phyloP scores from a whole-genome alignment of 2,888 invertebrate genomes.

The Macrophya annulata region DNA sequence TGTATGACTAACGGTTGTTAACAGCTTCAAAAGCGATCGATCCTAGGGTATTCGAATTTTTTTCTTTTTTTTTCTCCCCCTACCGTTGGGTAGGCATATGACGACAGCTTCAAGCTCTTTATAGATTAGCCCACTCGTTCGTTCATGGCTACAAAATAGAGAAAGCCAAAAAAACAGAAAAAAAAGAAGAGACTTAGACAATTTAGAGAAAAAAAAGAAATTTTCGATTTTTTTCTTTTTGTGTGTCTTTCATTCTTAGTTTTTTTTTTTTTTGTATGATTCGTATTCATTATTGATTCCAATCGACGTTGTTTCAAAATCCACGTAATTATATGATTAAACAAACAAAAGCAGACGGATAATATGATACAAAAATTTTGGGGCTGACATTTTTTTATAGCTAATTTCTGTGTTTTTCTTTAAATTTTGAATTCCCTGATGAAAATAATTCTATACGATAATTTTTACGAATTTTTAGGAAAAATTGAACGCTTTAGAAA shows the following conservation, averaged over 20 bases:
- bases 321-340: neutral
- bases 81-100: neutral
- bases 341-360: neutral
- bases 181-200: neutral
- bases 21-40: conserved; percentile 38
- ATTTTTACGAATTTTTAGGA: too few species aligned
- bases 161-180: neutral
- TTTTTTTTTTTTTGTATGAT: too few species aligned
- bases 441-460: too few species aligned
- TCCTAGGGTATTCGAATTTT: neutral
- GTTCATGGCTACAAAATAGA: neutral
- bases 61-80: neutral
- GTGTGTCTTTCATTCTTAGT: too few species aligned
- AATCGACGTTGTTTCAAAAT: neutral
- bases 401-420: too few species aligned
- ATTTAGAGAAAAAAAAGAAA: neutral
- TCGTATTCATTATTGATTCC: neutral
- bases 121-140: conserved; percentile 6
- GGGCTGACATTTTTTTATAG: too few species aligned
- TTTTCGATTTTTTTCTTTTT: neutral
- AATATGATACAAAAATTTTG: neutral
- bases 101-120: neutral
- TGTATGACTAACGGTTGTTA: conserved; percentile 42
- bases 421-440: too few species aligned
- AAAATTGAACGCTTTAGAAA: too few species aligned